Percentiles rank a stretch among this genome's conserved stretches.
Evolutionary conservation across 2,888 invertebrate species (phyloP).

Genomic region (Hyposoter dolosus): DNA sequence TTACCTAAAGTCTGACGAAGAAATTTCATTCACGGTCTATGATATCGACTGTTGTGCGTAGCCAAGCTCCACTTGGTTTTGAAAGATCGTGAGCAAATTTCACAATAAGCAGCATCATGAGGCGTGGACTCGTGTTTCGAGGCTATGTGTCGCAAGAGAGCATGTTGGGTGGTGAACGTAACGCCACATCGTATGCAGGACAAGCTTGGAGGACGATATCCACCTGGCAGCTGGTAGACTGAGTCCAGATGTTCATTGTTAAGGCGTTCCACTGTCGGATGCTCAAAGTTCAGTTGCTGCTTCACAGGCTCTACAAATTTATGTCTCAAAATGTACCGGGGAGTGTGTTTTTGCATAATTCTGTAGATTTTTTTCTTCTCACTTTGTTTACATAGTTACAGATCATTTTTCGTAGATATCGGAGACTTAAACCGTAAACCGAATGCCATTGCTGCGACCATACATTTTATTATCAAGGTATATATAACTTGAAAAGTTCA

Average conservation of each 20-base stretch:
- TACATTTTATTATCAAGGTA: constrained; percentile 37
- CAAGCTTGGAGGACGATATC: constrained; percentile 71
- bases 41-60: constrained; percentile 80
- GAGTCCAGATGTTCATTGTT: constrained; percentile 59
- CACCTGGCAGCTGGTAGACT: constrained; percentile 54
- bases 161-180: constrained; percentile 78
- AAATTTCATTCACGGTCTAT: constrained; percentile 71
- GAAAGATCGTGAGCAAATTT: constrained; percentile 78
- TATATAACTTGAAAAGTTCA: background rate
- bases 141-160: constrained; percentile 78
- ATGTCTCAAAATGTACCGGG: constrained; percentile 71
- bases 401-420: background rate
- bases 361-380: background rate
- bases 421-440: constrained; percentile 71
- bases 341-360: constrained; percentile 10
- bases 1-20: background rate
- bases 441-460: constrained; percentile 68
- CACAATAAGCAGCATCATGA: constrained; percentile 76
- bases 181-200: constrained; percentile 76
- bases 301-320: constrained; percentile 74
- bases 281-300: background rate
- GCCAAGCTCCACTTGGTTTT: constrained; percentile 82
- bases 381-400: constrained; percentile 11
- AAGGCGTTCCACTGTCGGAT: background rate
- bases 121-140: constrained; percentile 79